Base-by-base conservation (phyloP, 2,888 invertebrate species). In the Adelphocoris suturalis region DNA sequence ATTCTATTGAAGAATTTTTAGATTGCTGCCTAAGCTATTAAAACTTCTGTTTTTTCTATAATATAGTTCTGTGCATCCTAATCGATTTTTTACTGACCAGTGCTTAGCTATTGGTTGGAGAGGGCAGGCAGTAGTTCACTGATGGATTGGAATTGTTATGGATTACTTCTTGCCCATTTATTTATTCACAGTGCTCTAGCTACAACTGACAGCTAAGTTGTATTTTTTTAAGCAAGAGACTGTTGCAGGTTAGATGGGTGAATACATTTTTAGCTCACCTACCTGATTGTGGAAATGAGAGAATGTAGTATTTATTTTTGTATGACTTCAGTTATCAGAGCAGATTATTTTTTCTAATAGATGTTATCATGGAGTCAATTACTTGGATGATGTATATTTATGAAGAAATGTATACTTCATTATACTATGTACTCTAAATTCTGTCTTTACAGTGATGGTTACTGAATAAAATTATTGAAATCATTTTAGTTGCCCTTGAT, bases 381-480 rank as follows among this genome's bases (percentile, higher is more conserved):
- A 48, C n/a, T n/a, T n/a, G n/a, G n/a, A n/a, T n/a, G n/a, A n/a
- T 16, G 16, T 52, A 61, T 61, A 19, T 61, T 9, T 19, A n/a
- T 61, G 61, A 61, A 61, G 61, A n/a, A 61, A 19, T 61, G 11
- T 16, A 52, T 52, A 5, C 12, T 52, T 61, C n/a, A n/a, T 19
- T 3, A n/a, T n/a, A 1, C 37, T 37, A 37, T 37, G 37, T 37
- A 37, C 37, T 37, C 37, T 4, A 37, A 2, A 37, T 37, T 37
- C 7, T 37, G 37, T 37, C 37, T 37, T 37, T 37, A 37, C 37
- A 16, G 19, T 19, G 61, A 61, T 61, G 61, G 16, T 19, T 9
- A 61, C 19, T 61, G 61, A 61, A 61, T 61, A 61, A 61, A 61
- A 61, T 19, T 19, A 61, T 61, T 61, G 3, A 61, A 61, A 61